phyloP scores from a whole-genome alignment of 2,888 invertebrate species.

The Lycocerus yunnanus region DNA sequence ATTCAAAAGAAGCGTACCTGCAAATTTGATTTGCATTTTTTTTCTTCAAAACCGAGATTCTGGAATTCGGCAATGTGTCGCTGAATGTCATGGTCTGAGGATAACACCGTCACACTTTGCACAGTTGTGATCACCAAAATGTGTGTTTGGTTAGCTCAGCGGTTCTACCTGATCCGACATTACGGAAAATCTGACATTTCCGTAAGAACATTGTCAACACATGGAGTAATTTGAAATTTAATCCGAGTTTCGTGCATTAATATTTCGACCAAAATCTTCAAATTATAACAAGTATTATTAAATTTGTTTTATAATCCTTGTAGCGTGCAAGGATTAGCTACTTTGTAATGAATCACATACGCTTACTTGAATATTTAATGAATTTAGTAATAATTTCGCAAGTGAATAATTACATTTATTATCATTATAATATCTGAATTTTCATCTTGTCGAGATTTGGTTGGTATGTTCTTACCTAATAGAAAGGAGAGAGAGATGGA shows the following conservation, averaged over 20 bases:
- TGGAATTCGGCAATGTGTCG: too few relatives aligned
- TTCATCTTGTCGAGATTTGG: not conserved
- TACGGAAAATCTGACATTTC: too few relatives aligned
- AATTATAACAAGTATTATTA: not conserved
- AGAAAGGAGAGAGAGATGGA: not conserved
- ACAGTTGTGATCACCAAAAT: too few relatives aligned
- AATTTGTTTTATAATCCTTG: not conserved
- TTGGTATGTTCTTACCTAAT: not conserved
- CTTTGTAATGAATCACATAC: not conserved
- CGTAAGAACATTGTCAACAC: too few relatives aligned
- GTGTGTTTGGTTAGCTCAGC: too few relatives aligned
- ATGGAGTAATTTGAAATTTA: not conserved
- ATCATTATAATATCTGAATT: not conserved
- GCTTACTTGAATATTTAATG: constrained; percentile 5
- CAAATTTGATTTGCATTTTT: too few relatives aligned
- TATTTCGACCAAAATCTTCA: not conserved
- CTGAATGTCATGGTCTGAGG: too few relatives aligned
- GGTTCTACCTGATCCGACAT: too few relatives aligned
- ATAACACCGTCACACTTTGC: too few relatives aligned
- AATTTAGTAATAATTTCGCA: not conserved
- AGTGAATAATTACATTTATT: not conserved
- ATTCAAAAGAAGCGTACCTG: too few relatives aligned
- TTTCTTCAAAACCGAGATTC: too few relatives aligned
- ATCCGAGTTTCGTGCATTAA: not conserved
- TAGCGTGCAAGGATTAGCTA: not conserved